Evolutionary conservation across 2,113 vertebrate species (phyloP).

Genomic region (Hemicordylus capensis): DNA sequence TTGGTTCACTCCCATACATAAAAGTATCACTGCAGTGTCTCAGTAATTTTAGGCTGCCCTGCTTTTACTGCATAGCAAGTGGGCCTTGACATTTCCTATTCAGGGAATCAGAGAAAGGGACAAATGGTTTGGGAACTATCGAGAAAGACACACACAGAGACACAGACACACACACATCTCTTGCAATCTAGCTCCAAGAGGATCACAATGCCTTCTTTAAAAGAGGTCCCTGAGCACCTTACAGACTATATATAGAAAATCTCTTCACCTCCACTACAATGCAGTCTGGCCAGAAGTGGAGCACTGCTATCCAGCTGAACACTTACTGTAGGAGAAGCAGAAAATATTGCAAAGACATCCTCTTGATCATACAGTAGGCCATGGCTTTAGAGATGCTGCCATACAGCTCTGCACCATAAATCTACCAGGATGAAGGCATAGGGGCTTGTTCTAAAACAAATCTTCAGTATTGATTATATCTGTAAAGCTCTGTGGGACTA

Average conservation of each 20-base stretch:
- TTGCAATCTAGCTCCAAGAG: background rate
- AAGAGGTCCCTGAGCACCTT: background rate
- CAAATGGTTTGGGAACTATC: background rate
- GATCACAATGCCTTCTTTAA: background rate
- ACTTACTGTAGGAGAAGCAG: too few relatives aligned
- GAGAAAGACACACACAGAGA: background rate
- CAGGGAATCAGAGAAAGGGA: background rate
- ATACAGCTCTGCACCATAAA: background rate
- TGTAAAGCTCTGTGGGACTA: background rate
- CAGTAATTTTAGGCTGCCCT: background rate
- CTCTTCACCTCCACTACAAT: background rate
- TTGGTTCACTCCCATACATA: background rate
- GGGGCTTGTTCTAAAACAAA: background rate
- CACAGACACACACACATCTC: background rate
- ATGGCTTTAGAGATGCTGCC: background rate
- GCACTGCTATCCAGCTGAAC: background rate
- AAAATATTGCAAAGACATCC: background rate
- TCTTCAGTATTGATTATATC: background rate
- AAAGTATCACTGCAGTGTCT: background rate
- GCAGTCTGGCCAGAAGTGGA: slow-evolving; percentile 4
- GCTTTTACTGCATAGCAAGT: background rate
- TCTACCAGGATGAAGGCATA: background rate
- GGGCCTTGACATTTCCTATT: background rate
- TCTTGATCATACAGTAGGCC: background rate
- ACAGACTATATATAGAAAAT: slow-evolving; percentile 17